Percentiles rank a stretch among this genome's conserved stretches.
These are phyloP conservation scores for Thermophis baileyi DNA, from an alignment of 2,113 vertebrate species.

Conservation along the genomic window DNA sequence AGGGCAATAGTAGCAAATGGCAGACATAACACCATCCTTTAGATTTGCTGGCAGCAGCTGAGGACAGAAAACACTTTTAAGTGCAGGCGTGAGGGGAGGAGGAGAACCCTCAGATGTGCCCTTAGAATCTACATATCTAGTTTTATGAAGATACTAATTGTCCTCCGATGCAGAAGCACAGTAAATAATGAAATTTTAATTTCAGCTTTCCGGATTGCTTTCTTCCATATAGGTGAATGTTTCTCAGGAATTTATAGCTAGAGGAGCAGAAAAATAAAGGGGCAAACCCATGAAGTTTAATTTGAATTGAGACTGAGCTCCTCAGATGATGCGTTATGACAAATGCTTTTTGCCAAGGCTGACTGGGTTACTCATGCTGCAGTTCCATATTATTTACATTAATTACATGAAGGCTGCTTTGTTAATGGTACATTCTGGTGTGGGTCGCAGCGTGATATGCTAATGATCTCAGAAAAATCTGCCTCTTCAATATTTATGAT, in stretches of 20 bases:
- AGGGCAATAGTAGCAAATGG: constrained; percentile 79
- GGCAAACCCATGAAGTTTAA: constrained; percentile 82
- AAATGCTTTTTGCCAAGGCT: constrained; percentile 87
- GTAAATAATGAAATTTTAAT: constrained; percentile 99
- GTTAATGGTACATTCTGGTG: constrained; percentile 84
- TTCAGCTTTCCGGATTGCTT: constrained; percentile 77
- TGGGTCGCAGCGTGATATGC: constrained; percentile 84
- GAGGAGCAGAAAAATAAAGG: constrained; percentile 73
- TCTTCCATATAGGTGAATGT: constrained; percentile 77
- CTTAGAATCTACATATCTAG: constrained; percentile 72
- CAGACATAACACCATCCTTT: constrained; percentile 78
- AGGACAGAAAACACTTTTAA: constrained; percentile 68
- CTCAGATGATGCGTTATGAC: constrained; percentile 83
- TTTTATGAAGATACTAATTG: constrained; percentile 94
- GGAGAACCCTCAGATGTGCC: constrained; percentile 56
- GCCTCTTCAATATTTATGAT: constrained; percentile 85
- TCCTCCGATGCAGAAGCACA: constrained; percentile 77
- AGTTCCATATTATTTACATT: constrained; percentile 88
- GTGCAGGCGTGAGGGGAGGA: constrained; percentile 57
- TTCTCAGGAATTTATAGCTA: constrained; percentile 79
- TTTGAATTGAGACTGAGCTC: constrained; percentile 81
- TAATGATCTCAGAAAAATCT: constrained; percentile 86
- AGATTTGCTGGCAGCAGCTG: constrained; percentile 73
- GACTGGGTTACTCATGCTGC: constrained; percentile 81
- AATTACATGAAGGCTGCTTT: constrained; percentile 86